phyloP scores from a whole-genome alignment of 2,888 invertebrate genomes.

The Schizotus pectinicornis region DNA sequence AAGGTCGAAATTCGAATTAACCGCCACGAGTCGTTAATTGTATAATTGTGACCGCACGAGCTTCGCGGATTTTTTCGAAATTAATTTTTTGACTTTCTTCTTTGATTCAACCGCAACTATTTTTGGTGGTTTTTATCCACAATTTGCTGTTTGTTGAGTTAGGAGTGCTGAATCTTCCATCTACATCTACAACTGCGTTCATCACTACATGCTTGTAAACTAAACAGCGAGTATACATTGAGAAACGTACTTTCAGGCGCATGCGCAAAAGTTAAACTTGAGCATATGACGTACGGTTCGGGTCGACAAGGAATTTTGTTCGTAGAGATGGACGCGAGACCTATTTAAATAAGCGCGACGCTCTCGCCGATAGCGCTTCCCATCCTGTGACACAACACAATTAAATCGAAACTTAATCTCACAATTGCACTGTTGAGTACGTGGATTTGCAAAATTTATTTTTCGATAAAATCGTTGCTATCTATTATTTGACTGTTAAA shows the following conservation, averaged over 20 bases:
- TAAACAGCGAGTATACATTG: constrained; percentile 41
- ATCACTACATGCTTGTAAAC: constrained; percentile 43
- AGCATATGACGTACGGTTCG: constrained; percentile 29
- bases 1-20: neutral
- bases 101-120: neutral
- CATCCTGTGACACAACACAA: no score
- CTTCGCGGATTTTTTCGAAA: no score
- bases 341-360: neutral
- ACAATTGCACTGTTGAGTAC: no score
- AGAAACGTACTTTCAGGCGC: constrained; percentile 40
- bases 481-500: no score
- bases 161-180: neutral
- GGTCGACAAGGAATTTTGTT: constrained; percentile 41
- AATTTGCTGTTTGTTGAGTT: constrained; percentile 11
- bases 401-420: no score
- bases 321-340: constrained; percentile 43
- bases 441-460: no score
- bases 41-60: neutral
- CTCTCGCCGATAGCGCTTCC: constrained; percentile 1
- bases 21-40: neutral
- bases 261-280: constrained; percentile 35
- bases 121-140: neutral
- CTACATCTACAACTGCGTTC: constrained; percentile 37
- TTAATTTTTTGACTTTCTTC: no score
- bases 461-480: no score